A percentile compares a stretch with the other conserved stretches of the same genome.
Conservation (phyloP, 1,140 invertebrate genomes). For the Dinoponera quadriceps region DNA sequence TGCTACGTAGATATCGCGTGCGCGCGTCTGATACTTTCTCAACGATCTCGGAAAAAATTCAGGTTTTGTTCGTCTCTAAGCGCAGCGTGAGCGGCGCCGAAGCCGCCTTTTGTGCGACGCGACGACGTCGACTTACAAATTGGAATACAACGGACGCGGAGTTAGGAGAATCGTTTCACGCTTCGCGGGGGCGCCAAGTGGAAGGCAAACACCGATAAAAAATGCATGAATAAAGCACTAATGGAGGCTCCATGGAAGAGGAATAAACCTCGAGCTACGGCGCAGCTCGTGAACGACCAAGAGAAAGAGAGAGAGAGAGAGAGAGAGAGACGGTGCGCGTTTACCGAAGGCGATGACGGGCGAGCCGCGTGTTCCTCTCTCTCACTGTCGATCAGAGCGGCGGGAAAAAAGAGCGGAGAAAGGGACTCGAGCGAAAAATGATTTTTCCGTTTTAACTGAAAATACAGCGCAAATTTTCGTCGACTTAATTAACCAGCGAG, state of each 20-base stretch:
- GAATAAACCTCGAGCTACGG: slow-evolving; percentile 60
- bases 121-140: slow-evolving; percentile 74
- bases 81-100: slow-evolving; percentile 40
- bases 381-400: neutral
- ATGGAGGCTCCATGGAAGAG: slow-evolving; percentile 70
- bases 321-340: neutral
- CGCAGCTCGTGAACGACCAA: slow-evolving; percentile 19
- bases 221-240: slow-evolving; percentile 78
- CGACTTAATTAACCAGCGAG: too few species aligned
- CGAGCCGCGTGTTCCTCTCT: slow-evolving; percentile 16
- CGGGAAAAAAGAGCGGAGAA: too few species aligned
- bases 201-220: slow-evolving; percentile 80
- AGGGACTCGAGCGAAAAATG: too few species aligned
- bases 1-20: neutral
- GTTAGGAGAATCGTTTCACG: slow-evolving; percentile 78
- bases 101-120: slow-evolving; percentile 65
- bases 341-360: slow-evolving; percentile 61
- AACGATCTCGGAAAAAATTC: slow-evolving; percentile 33
- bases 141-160: slow-evolving; percentile 75
- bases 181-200: slow-evolving; percentile 79
- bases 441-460: too few species aligned
- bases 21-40: slow-evolving; percentile 13
- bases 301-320: too few species aligned
- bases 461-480: too few species aligned
- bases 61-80: slow-evolving; percentile 46